Evolutionary conservation across 2,888 invertebrate genomes (phyloP), one percentile per base, ranked within the genome.

Genomic region (Orthosia gothica): DNA sequence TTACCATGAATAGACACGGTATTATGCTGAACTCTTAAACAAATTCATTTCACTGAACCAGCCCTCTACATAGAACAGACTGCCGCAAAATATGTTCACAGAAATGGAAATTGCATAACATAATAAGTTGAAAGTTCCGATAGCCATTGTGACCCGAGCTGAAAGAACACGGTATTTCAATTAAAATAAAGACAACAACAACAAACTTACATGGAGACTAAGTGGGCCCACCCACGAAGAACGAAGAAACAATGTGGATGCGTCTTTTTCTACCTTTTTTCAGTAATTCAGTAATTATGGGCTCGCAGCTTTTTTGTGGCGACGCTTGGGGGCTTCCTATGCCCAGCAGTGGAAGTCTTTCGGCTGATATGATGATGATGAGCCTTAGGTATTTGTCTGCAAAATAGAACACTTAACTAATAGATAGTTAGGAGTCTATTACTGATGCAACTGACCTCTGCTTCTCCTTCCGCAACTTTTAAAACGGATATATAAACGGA

Each of bases 121-220:
- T 50, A 79, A 52, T 57, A 74, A 57, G 32, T 63, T 52, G 3
- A 66, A 62, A 80, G 18, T 74, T 70, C 23, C 64, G 23, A 79
- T 81, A 23, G 66, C 57, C 57, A 70, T 74, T 61, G 72, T 79
- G 70, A 72, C 77, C 50, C 47, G 18, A 61, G 68, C 45, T 54
- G 26, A 74, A 70, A 70, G 76, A 84, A 88, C 86, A 88, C 72
- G 72, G 76, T 81, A 87, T 85, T 86, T 87, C 88, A 89, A 88
- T 89, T 88, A 87, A 85, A 83, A 79, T 86, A 84, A 83, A 84
- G 74, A 73, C 76, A 82, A 82, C 61, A 82, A 81, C 81, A 81
- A 86, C 83, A 78, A 86, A 86, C 76, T 79, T 75, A 76, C 82
- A 84, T 86, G 82, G 73, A 81, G 67, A 65, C 74, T 83, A 81